Conservation (phyloP, 1,140 invertebrate genomes). For the Heliconius congener region DNA sequence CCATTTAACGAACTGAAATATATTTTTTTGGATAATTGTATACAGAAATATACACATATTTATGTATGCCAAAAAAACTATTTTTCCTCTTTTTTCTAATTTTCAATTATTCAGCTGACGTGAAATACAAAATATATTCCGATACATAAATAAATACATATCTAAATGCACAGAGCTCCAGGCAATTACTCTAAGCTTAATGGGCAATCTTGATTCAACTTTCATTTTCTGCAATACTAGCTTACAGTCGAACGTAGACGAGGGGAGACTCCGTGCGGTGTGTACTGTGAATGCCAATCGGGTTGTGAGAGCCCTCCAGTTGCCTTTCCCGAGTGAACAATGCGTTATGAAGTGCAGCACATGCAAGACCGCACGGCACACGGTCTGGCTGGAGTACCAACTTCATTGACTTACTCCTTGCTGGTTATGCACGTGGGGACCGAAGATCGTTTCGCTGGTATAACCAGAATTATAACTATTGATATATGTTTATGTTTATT, state of each 20-base stretch:
- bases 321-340: conserved; percentile 64
- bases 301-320: conserved; percentile 58
- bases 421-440: not conserved
- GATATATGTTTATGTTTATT: not conserved
- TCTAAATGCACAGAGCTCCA: not conserved
- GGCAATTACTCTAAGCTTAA: conserved; percentile 26
- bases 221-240: conserved; percentile 30
- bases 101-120: too few relatives aligned
- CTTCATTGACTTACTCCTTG: conserved; percentile 16
- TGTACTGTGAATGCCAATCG: conserved; percentile 69
- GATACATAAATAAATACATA: not conserved
- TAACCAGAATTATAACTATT: not conserved
- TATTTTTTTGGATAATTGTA: too few relatives aligned
- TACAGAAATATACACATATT: too few relatives aligned
- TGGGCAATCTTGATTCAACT: conserved; percentile 29
- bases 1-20: too few relatives aligned
- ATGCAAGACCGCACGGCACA: conserved; percentile 50
- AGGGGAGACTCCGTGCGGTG: conserved; percentile 54
- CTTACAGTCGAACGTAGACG: conserved; percentile 39
- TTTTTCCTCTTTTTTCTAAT: too few relatives aligned
- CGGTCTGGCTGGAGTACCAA: conserved; percentile 19
- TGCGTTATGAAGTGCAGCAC: conserved; percentile 60
- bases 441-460: not conserved
- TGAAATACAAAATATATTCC: too few relatives aligned
- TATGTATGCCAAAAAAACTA: too few relatives aligned